Evolutionary conservation across 2,888 invertebrate species (phyloP).

Genomic region (Malthinus flaveolus): DNA sequence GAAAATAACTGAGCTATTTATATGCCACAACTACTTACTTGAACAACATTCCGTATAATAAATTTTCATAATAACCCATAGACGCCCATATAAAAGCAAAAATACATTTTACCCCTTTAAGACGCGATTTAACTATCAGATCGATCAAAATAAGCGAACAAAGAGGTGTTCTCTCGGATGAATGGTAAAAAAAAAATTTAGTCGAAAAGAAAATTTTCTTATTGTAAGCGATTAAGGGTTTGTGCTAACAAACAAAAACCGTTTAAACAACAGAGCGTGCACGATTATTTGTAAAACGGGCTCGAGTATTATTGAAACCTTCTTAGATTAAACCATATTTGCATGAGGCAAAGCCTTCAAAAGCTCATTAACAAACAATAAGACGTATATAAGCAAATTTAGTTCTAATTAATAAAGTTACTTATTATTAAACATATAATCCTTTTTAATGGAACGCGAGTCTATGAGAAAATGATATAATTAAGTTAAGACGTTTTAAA

Average conservation of each 20-base stretch:
- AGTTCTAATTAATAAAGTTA: too few species aligned
- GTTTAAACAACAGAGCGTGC: constrained; percentile 17
- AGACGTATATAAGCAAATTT: constrained; percentile 1
- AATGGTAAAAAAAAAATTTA: background rate
- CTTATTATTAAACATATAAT: too few species aligned
- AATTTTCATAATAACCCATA: constrained; percentile 7
- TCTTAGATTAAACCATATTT: constrained; percentile 16
- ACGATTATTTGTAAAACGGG: constrained; percentile 13
- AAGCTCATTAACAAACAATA: constrained; percentile 20
- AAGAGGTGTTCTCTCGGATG: background rate
- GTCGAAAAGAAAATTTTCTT: background rate
- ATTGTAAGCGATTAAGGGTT: constrained; percentile 3
- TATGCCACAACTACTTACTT: background rate
- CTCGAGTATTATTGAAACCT: constrained; percentile 11
- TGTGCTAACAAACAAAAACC: constrained; percentile 19
- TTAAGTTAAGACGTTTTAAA: too few species aligned
- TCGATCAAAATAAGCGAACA: too few species aligned
- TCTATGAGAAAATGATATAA: background rate
- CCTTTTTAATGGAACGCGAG: too few species aligned
- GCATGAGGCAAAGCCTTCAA: constrained; percentile 11
- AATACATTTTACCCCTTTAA: too few species aligned
- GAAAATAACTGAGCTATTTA: constrained; percentile 6
- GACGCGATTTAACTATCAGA: too few species aligned
- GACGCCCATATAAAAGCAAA: too few species aligned
- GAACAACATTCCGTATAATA: constrained; percentile 3